These are phyloP conservation scores for Labeo calbasu DNA, from an alignment of 2,797 vertebrate species.

Conservation along the genomic window DNA sequence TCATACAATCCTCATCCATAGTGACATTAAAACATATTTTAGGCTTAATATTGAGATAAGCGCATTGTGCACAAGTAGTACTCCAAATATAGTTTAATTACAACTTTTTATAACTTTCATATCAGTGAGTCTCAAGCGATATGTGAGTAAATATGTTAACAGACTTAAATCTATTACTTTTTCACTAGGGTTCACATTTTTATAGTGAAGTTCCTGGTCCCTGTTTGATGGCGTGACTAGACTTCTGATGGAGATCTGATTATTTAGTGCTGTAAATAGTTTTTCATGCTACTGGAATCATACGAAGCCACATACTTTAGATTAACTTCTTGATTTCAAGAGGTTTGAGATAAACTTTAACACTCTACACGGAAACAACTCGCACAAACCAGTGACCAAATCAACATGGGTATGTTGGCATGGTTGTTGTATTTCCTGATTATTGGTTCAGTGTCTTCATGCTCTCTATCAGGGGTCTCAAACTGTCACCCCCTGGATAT, in stretches of 20 bases:
- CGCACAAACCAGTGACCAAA: conserved; percentile 63
- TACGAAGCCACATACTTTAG: not conserved
- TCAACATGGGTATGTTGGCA: conserved; percentile 34
- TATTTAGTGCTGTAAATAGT: not conserved
- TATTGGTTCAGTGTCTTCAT: conserved; percentile 24
- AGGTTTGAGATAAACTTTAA: not conserved
- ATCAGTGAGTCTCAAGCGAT: too few species aligned
- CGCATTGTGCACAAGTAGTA: too few species aligned
- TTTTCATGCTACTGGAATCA: not conserved
- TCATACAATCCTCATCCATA: too few species aligned
- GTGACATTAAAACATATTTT: too few species aligned
- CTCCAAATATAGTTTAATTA: too few species aligned
- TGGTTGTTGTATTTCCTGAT: conserved; percentile 13
- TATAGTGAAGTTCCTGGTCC: not conserved
- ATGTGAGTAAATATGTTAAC: too few species aligned
- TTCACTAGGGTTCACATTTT: too few species aligned
- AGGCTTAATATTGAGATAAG: too few species aligned
- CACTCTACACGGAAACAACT: not conserved
- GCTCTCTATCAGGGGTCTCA: conserved; percentile 11
- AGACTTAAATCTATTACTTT: too few species aligned
- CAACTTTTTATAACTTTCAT: too few species aligned
- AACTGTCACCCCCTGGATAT: not conserved
- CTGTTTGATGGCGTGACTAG: not conserved
- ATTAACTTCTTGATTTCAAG: not conserved
- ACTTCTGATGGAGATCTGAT: conserved; percentile 13